Conservation (phyloP, 1,140 invertebrate genomes). For the Gonatopus flavifemur region DNA sequence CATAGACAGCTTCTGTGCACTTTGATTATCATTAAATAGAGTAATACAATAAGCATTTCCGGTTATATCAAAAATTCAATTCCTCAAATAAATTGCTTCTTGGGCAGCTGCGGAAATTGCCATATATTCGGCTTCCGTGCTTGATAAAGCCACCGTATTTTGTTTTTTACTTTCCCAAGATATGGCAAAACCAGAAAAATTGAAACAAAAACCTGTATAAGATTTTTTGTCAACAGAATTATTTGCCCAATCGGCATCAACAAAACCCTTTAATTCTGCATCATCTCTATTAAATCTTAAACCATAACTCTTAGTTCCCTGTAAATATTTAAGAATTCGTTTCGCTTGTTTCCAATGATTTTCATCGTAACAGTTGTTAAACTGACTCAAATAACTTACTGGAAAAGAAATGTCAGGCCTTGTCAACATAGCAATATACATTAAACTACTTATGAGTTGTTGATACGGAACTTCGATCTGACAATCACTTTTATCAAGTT, state of each 20-base stretch:
- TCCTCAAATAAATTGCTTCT: constrained; percentile 21
- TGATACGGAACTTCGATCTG: constrained; percentile 13
- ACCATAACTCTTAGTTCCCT: constrained; percentile 15
- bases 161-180: constrained; percentile 20
- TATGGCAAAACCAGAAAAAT: constrained; percentile 11
- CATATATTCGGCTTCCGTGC: constrained; percentile 17
- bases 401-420: constrained; percentile 42
- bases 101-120: constrained; percentile 17
- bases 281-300: constrained; percentile 9
- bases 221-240: constrained; percentile 33
- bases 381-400: constrained; percentile 22
- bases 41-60: neutral
- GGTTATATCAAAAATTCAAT: constrained; percentile 8
- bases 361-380: constrained; percentile 13
- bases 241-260: constrained; percentile 39
- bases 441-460: constrained; percentile 19
- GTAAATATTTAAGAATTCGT: constrained; percentile 26
- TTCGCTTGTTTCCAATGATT: constrained; percentile 19
- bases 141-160: constrained; percentile 15
- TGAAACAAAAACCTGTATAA: constrained; percentile 37
- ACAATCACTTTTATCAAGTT: neutral
- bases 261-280: constrained; percentile 4
- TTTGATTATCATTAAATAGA: constrained; percentile 25
- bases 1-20: constrained; percentile 4
- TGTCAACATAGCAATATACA: constrained; percentile 38